Evolutionary conservation across 2,797 vertebrate genomes (phyloP).

Genomic region (Spheniscus humboldti): DNA sequence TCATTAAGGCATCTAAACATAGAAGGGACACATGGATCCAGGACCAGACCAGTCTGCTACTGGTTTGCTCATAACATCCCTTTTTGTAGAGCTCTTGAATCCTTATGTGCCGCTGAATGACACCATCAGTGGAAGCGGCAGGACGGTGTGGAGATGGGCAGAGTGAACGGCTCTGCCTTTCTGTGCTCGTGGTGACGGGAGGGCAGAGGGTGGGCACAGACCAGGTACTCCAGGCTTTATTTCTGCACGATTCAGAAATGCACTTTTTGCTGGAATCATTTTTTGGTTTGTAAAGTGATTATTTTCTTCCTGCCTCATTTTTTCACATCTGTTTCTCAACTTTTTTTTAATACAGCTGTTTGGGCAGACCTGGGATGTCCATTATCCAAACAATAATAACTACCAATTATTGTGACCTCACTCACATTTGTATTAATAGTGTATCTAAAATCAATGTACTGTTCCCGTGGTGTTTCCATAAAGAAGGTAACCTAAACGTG

Average conservation of each 20-base stretch:
- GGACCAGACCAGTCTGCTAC: neutral
- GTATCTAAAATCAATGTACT: neutral
- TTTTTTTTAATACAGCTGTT: neutral
- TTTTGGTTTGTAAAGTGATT: neutral
- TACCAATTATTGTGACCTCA: neutral
- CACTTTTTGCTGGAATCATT: neutral
- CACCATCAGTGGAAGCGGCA: neutral
- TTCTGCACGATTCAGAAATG: neutral
- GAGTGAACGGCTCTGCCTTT: neutral
- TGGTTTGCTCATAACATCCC: neutral
- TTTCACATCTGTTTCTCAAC: neutral
- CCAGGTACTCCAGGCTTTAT: neutral
- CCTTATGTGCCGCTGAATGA: accelerated
- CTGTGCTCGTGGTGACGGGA: neutral
- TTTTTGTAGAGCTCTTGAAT: neutral
- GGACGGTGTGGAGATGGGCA: neutral
- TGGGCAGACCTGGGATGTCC: neutral
- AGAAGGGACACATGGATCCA: neutral
- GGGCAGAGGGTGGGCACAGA: neutral
- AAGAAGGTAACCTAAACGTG: neutral
- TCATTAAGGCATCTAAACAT: neutral
- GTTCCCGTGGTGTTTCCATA: neutral
- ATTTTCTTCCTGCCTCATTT: neutral
- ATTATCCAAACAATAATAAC: neutral
- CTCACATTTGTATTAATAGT: neutral